Conservation (phyloP, 2,113 vertebrate species). For the Salvelinus namaycush region DNA sequence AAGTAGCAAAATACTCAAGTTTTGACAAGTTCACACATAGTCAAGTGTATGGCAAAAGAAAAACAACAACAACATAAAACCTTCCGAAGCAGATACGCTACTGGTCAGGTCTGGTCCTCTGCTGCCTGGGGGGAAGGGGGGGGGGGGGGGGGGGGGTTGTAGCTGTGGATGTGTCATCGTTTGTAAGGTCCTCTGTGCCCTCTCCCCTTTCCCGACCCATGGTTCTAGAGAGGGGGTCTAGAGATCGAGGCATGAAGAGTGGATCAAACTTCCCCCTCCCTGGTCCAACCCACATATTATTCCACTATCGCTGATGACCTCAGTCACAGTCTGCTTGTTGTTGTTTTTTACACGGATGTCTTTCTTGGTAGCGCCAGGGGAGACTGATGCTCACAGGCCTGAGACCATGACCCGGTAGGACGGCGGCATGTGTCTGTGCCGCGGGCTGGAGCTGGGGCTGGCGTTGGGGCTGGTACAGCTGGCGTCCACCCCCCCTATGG, state of each 20-base stretch:
- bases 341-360: neutral
- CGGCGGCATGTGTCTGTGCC: conserved; percentile 97
- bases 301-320: conserved; percentile 64
- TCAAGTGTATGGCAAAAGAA: conserved; percentile 57
- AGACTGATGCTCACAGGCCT: conserved; percentile 83
- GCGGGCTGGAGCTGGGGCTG: conserved; percentile 93
- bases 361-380: conserved; percentile 36
- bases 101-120: conserved; percentile 44
- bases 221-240: conserved; percentile 38
- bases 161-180: conserved; percentile 48
- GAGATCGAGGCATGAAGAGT: conserved; percentile 44
- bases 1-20: conserved; percentile 65
- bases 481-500: conserved; percentile 97
- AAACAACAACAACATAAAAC: conserved; percentile 63
- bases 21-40: conserved; percentile 57
- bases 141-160: conserved; percentile 13
- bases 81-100: conserved; percentile 84
- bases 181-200: conserved; percentile 44
- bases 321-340: conserved; percentile 56
- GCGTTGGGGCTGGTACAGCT: conserved; percentile 94
- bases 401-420: conserved; percentile 99
- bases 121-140: conserved; percentile 14
- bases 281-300: conserved; percentile 58
- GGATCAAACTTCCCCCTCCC: conserved; percentile 38
- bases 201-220: conserved; percentile 43